These are phyloP conservation scores for Aporrectodea caliginosa DNA, from an alignment of 1,140 invertebrate species.

Conservation along the genomic window DNA sequence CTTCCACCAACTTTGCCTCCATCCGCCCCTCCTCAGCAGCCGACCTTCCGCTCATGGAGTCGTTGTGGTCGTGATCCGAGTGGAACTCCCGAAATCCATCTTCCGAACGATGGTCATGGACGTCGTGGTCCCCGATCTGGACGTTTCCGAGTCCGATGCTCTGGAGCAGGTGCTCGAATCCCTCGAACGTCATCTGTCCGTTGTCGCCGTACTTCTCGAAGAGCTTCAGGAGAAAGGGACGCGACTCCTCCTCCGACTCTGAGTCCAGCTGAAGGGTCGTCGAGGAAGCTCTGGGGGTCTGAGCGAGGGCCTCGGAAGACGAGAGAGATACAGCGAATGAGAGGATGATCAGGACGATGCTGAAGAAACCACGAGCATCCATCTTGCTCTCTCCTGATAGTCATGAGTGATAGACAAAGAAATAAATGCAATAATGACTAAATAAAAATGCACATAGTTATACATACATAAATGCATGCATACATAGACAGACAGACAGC, in stretches of 20 bases:
- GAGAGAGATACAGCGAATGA: not conserved
- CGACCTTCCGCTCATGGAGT: not conserved
- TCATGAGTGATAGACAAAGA: not conserved
- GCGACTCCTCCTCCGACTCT: not conserved
- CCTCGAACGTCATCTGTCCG: conserved; percentile 39
- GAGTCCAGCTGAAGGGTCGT: not conserved
- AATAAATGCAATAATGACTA: no score
- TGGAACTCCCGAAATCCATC: not conserved
- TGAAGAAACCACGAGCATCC: no score
- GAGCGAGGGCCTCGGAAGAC: not conserved
- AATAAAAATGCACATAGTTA: no score
- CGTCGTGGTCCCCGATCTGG: not conserved
- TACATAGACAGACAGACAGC: no score
- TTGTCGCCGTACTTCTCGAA: conserved; percentile 38
- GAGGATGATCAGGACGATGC: not conserved
- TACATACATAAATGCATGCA: no score
- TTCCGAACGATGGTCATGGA: not conserved
- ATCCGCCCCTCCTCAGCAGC: no score
- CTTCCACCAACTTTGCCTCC: no score
- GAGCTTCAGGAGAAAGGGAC: conserved; percentile 24
- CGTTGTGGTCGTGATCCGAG: not conserved
- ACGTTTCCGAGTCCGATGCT: conserved; percentile 34
- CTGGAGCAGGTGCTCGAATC: conserved; percentile 39
- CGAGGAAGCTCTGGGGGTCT: not conserved
- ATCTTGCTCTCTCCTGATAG: not conserved